phyloP scores from a whole-genome alignment of 1,140 invertebrate species.

The Chlorops oryzae region DNA sequence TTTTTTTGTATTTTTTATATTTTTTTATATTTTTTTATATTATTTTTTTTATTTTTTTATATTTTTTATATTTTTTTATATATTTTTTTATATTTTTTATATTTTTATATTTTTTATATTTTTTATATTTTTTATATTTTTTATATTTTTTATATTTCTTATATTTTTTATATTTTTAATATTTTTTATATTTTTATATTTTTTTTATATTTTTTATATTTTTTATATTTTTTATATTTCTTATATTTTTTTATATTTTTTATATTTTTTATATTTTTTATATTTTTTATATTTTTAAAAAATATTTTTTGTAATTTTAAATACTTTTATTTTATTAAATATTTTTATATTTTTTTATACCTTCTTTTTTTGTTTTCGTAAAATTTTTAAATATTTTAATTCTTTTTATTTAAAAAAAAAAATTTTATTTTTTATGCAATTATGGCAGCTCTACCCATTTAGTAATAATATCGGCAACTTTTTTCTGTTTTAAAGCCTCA shows the following conservation, averaged over 20 bases:
- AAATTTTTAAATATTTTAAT: background rate
- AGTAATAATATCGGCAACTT: too few relatives aligned
- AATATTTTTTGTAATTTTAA: background rate
- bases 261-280: background rate
- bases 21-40: slow-evolving; percentile 5
- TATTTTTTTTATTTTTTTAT: slow-evolving; percentile 3
- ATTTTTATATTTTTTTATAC: slow-evolving; percentile 1
- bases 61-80: background rate
- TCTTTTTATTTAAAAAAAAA: background rate
- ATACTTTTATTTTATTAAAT: too few relatives aligned
- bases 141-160: background rate
- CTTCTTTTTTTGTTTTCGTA: background rate
- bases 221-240: background rate
- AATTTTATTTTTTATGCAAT: too few relatives aligned
- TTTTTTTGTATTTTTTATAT: too few relatives aligned
- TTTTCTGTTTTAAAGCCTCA: too few relatives aligned
- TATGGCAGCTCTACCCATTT: too few relatives aligned
- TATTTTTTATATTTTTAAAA: background rate
- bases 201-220: background rate
- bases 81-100: background rate
- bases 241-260: background rate
- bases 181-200: background rate
- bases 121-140: background rate
- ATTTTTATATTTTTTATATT: background rate
- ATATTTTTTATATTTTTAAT: background rate